Evolutionary conservation across 2,888 invertebrate genomes (phyloP), one percentile per base, ranked within the genome.

Genomic region (Acronicta leporina): DNA sequence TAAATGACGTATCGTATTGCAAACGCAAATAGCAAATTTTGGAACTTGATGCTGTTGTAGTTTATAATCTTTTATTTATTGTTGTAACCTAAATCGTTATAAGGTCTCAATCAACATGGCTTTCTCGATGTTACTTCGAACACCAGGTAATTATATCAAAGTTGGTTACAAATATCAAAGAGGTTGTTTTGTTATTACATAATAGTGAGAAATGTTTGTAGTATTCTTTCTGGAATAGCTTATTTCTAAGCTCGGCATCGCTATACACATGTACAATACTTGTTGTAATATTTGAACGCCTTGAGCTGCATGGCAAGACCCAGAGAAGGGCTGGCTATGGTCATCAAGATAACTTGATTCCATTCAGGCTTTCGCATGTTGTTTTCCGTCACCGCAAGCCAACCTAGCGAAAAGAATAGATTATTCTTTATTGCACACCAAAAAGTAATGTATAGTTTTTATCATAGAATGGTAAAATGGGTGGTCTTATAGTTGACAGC

Each of bases 101-200:
- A 50, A 46, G 40, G 43, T 38, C 9, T 47, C 20, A 69, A 60
- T 47, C 20, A 69, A 60, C 50, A 94, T 94, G 94, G 90, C 94
- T 43, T 87, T 93, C 63, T 94, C 94, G 7, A 90, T 91, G 87
- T 88, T 94, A 52, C 80, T 92, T 51, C 91, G 93, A 60, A 79
- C 84, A 63, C 79, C 91, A 88, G 93, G 94, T 94, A 89, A 71
- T 47, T 57, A 52, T n/a, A n/a, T n/a, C 30, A 35, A 55, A 62
- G 53, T 48, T 65, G 44, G n/a, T n/a, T n/a, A n/a, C n/a, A n/a
- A n/a, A n/a, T n/a, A n/a, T n/a, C n/a, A n/a, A 61, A 58, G n/a
- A 58, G 48, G 20, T 63, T 61, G 50, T 72, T 72, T 80, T 80
- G 72, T 66, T 82, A 82, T 92, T 92, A 92, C 89, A 93, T 92